phyloP scores from a whole-genome alignment of 2,888 invertebrate genomes.

The Monopis laevigella region DNA sequence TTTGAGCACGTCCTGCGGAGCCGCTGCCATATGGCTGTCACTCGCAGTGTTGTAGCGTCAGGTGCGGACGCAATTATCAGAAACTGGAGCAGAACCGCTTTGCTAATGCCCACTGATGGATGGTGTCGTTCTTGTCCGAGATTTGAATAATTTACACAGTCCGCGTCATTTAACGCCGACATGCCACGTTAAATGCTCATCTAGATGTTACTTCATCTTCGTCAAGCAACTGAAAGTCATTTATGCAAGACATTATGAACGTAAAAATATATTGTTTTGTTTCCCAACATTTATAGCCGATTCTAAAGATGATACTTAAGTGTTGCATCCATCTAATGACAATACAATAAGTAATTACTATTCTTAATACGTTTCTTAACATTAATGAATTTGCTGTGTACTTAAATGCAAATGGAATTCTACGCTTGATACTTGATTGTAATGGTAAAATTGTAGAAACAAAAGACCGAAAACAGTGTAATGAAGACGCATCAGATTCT shows the following conservation, averaged over 20 bases:
- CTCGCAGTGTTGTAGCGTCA: conserved; percentile 38
- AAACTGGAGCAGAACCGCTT: conserved; percentile 46
- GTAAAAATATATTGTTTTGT: conserved; percentile 2
- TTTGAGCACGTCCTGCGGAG: no score
- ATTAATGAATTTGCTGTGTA: no score
- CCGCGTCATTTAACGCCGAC: conserved; percentile 31
- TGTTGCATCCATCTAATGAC: no score
- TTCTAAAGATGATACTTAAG: neutral
- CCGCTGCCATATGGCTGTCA: no score
- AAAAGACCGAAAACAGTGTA: no score
- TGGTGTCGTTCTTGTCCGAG: conserved; percentile 19
- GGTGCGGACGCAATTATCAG: conserved; percentile 45
- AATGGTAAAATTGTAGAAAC: no score
- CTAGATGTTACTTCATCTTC: conserved; percentile 26
- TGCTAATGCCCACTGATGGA: conserved; percentile 33
- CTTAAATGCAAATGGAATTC: no score
- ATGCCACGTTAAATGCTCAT: conserved; percentile 36
- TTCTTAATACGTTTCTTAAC: no score
- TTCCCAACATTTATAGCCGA: neutral
- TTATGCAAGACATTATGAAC: conserved; percentile 9
- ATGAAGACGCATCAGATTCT: conserved; percentile 8
- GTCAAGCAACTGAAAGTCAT: conserved; percentile 19
- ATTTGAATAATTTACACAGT: conserved; percentile 26
- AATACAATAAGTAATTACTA: no score
- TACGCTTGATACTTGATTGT: no score